Evolutionary conservation across 1,140 invertebrate genomes (phyloP), one percentile per base, ranked within the genome.

Genomic region (Drosophila rhopaloa): DNA sequence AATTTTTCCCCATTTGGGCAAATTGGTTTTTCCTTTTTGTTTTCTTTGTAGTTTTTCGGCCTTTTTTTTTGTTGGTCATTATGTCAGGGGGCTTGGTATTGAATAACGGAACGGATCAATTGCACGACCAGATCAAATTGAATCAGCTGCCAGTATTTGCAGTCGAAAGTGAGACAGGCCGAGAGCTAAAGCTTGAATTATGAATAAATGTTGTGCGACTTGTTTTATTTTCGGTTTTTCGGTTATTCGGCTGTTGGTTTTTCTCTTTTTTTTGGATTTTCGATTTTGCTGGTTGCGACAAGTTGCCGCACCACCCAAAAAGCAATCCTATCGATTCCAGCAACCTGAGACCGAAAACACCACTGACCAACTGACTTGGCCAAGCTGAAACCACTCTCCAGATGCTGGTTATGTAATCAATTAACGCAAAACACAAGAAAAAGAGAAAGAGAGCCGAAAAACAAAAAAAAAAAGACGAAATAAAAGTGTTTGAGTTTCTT

Each of bases 381-480:
- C 37, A 43, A 16, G 44, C 48, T 40, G 35, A 51, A 59, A 40
- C 60, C 50, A 57, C 60, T 79, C 56, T 53, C 41, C 60, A 48
- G 44, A 59, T 48, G 84, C 40, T 44, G 58, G 77, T 88, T 88
- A 88, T 88, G 84, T 76, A 88, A 88, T 89, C 80, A 88, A 88
- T 88, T 88, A 88, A 88, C 84, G 89, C 79, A 74, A 88, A 82
- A 51, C 32, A 53, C 58, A 68, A 68, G 53, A 55, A 55, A 24
- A 47, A 60, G 29, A 38, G 16, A 38, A 46, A 29, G 54, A 32
- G 19, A 40, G 35, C 43, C 14, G 16, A 78, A 48, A 37, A 60
- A 46, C 43, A 53, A 60, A 37, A 78, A 55, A 37, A 61, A 54
- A 60, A 68, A 29, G 48, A 40, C 61, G 60, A 59, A 61, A 58